Evolutionary conservation across 2,113 vertebrate genomes (phyloP).

Genomic region (Clinocottus analis): DNA sequence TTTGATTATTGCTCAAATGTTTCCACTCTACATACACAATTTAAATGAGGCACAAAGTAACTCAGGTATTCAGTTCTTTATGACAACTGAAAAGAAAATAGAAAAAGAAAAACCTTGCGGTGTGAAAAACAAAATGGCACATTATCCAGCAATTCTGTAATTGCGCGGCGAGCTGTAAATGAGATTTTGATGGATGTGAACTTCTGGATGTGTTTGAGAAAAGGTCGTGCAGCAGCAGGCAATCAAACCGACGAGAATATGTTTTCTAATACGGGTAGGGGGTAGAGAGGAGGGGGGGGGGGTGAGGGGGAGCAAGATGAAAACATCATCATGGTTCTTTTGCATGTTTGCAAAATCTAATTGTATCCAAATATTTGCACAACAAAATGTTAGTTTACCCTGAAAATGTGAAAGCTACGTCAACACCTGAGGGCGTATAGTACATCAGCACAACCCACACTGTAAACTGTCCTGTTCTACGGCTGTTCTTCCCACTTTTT

Average conservation of each 20-base stretch:
- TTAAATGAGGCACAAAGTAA: slow-evolving; percentile 21
- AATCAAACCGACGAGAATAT: slow-evolving; percentile 47
- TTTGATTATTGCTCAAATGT: slow-evolving; percentile 27
- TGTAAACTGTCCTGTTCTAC: neutral
- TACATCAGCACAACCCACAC: neutral
- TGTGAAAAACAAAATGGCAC: slow-evolving; percentile 47
- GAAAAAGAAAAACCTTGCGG: neutral
- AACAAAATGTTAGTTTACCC: neutral
- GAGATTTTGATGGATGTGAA: slow-evolving; percentile 68
- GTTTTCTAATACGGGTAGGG: neutral
- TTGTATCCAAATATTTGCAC: slow-evolving; percentile 31
- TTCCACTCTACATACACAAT: neutral
- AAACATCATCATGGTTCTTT: neutral
- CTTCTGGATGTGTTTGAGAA: slow-evolving; percentile 54
- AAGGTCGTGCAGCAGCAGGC: slow-evolving; percentile 64
- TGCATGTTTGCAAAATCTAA: slow-evolving; percentile 11
- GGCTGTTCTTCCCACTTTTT: neutral
- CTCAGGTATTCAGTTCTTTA: slow-evolving; percentile 29
- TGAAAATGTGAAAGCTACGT: neutral
- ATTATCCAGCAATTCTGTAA: slow-evolving; percentile 56
- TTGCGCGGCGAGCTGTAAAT: slow-evolving; percentile 57
- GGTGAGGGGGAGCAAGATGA: neutral
- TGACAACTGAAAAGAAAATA: neutral
- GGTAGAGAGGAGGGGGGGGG: neutral
- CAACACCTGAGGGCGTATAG: neutral